A percentile compares a stretch with the other conserved stretches of the same genome.
Evolutionary conservation across 1,140 invertebrate genomes (phyloP).

Genomic region (Papilio aristodemus): DNA sequence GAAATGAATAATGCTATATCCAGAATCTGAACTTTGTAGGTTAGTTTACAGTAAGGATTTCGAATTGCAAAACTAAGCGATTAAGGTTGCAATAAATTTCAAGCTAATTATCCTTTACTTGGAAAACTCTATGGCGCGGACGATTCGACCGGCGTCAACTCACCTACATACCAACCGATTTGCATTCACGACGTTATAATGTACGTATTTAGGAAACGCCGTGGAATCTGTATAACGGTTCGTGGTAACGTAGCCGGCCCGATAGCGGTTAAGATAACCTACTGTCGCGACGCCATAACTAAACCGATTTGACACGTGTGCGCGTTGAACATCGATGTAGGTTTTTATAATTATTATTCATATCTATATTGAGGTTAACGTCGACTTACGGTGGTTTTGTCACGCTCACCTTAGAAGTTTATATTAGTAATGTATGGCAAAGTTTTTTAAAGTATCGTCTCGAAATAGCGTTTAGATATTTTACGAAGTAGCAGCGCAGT

Average conservation of each 20-base stretch:
- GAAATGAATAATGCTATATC: background rate
- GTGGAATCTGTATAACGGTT: conserved; percentile 69
- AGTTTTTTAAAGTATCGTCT: background rate
- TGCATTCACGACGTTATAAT: conserved; percentile 57
- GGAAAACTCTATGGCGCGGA: conserved; percentile 16
- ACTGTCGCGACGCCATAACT: conserved; percentile 25
- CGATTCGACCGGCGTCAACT: conserved; percentile 33
- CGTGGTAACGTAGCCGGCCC: no score
- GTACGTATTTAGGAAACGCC: conserved; percentile 63
- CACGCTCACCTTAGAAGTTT: conserved; percentile 10
- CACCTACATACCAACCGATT: conserved; percentile 52
- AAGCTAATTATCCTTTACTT: conserved; percentile 29
- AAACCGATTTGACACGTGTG: conserved; percentile 27
- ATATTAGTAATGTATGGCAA: background rate
- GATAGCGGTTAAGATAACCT: conserved; percentile 33
- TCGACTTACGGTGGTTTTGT: conserved; percentile 6
- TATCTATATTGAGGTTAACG: conserved; percentile 25
- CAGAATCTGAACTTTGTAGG: background rate
- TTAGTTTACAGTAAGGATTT: background rate
- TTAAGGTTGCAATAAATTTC: conserved; percentile 14
- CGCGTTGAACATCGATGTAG: conserved; percentile 22
- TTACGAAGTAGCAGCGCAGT: no score
- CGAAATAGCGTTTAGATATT: background rate
- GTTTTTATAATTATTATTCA: conserved; percentile 27
- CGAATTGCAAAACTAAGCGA: conserved; percentile 27